Evolutionary conservation across 2,888 invertebrate genomes (phyloP).

Genomic region (Phymatocera aterrima): DNA sequence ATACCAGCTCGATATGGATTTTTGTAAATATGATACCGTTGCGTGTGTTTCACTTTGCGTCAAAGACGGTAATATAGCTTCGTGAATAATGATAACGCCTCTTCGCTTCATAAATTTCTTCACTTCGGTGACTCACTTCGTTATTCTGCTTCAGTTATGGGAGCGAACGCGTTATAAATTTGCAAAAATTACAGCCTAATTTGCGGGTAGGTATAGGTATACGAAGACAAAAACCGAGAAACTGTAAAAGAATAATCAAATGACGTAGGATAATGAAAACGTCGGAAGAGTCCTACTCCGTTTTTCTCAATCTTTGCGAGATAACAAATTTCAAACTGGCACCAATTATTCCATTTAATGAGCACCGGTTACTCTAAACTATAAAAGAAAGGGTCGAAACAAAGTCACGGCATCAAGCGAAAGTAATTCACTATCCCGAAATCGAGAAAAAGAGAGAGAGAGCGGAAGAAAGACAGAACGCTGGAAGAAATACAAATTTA

Average conservation of each 20-base stretch:
- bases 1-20: conserved; percentile 5
- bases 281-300: no score
- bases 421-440: no score
- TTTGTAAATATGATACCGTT: conserved; percentile 3
- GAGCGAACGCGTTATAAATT: not conserved
- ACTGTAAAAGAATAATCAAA: no score
- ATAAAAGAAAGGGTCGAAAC: not conserved
- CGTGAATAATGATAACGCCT: not conserved
- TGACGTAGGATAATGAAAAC: no score
- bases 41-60: conserved; percentile 4
- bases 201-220: no score
- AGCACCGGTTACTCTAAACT: not conserved
- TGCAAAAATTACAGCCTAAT: no score
- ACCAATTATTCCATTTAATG: not conserved
- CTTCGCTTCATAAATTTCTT: not conserved
- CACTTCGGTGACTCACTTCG: not conserved
- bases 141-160: not conserved
- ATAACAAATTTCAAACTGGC: not conserved
- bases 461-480: no score
- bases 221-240: no score
- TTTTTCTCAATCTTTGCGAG: not conserved
- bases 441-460: no score
- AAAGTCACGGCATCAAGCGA: no score
- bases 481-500: not conserved
- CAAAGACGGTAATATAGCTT: not conserved